A percentile compares a stretch with the other conserved stretches of the same genome.
Conservation (phyloP, 2,113 vertebrate genomes). For the Tragulus kanchil region DNA sequence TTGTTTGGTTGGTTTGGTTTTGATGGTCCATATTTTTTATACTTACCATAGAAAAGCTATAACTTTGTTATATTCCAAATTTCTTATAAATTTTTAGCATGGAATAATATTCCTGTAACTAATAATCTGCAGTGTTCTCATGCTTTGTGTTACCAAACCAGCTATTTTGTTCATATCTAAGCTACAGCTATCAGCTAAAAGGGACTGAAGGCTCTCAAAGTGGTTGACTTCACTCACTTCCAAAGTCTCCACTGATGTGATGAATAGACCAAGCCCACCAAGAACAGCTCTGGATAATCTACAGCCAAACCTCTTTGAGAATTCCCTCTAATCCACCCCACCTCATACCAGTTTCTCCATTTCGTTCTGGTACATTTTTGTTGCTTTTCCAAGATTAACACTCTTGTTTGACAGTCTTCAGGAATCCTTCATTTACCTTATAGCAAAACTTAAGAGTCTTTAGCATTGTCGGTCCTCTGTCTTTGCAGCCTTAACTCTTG, state of each 20-base stretch:
- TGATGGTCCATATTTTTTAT: neutral
- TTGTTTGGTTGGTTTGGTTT: neutral
- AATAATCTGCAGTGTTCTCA: neutral
- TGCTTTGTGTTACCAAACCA: neutral
- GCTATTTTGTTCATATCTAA: neutral
- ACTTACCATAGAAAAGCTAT: neutral
- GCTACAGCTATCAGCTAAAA: neutral
- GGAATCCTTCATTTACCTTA: neutral
- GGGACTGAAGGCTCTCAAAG: neutral
- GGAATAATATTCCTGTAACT: neutral
- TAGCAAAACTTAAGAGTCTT: neutral
- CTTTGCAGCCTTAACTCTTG: neutral
- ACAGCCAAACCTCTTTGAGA: neutral
- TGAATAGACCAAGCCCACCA: neutral
- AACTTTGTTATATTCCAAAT: neutral
- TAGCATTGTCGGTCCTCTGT: neutral
- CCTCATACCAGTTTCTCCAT: neutral
- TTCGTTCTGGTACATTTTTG: neutral
- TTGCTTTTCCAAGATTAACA: neutral
- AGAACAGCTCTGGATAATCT: neutral
- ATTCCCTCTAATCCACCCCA: neutral
- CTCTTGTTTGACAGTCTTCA: neutral
- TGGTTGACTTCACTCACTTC: neutral
- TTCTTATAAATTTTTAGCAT: constrained; percentile 15
- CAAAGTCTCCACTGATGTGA: neutral